Base-by-base conservation (phyloP, 2,797 vertebrate genomes). In the Malacoraja senta region DNA sequence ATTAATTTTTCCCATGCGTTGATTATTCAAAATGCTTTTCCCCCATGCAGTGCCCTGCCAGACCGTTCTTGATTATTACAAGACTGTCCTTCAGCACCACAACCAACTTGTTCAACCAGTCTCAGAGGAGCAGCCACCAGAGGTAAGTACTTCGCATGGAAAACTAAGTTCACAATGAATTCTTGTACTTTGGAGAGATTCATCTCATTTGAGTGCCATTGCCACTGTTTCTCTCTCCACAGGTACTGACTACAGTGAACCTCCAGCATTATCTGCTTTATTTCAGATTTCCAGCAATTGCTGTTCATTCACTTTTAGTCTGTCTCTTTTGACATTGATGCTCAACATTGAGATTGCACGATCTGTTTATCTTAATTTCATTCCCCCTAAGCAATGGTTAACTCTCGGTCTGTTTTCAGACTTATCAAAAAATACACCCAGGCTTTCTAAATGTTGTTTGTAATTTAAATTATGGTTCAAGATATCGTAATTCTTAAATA, bases 11-110 rank as follows among this genome's bases (percentile, higher is more conserved):
- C 8, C 35, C 7, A 74, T 92, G 90, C n/a, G 93, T 0, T 93
- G 29, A 53, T 10, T 94, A 93, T 26, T 95, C 93, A 93, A 83
- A 65, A 94, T 72, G 0, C 32, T 68, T 95, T 95, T 95, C 93
- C 96, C 94, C 95, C 79, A 32, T 93, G 53, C 97, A 99, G 99
- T 97, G 95, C 99, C 99, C 94, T 99, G 98, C 96, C 99, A 99
- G 96, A 98, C 98, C 32, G 98, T 98, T 94, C 96, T 99, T 38
- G 98, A 99, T 96, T 99, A 98, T 96, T 97, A 99, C 96, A 99
- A 98, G 97, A 98, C 97, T 0, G 97, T 99, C 91, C 97, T 99
- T 78, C 98, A 98, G 94, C 98, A 99, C 95, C 98, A 99, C 96
- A 98, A 98, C 96, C 99, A 99, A 95, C 97, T 99, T 77, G 94